A percentile compares a stretch with the other conserved stretches of the same genome.
phyloP scores from a whole-genome alignment of 2,797 vertebrate genomes.

The Propithecus perrieri region DNA sequence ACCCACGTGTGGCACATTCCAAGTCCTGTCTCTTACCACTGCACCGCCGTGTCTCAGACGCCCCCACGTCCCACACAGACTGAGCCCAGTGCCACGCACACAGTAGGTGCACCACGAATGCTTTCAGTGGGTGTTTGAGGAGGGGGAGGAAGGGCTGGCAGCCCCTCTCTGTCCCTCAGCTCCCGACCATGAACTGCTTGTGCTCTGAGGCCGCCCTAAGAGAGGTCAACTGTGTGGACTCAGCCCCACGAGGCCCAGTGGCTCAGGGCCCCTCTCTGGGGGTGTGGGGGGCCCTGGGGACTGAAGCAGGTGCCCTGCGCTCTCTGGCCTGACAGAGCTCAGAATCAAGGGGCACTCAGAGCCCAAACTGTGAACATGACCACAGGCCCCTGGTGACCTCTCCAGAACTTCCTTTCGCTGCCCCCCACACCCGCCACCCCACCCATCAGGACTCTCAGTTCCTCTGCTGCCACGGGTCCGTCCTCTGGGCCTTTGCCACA shows the following conservation, averaged over 20 bases:
- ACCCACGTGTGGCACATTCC: neutral
- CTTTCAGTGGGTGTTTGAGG: neutral
- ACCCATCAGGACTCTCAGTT: neutral
- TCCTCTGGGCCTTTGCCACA: neutral
- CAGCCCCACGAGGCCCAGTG: rapidly evolving
- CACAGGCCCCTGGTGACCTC: neutral
- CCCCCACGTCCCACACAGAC: neutral
- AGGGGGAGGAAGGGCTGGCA: rapidly evolving
- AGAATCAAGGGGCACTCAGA: neutral
- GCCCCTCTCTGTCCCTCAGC: neutral
- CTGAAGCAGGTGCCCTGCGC: neutral
- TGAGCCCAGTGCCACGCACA: rapidly evolving
- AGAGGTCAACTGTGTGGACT: neutral
- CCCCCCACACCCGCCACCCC: neutral
- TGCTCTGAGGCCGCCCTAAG: neutral
- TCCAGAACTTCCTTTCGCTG: neutral
- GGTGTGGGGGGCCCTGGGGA: neutral
- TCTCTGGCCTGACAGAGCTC: neutral
- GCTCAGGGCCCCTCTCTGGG: too few species aligned
- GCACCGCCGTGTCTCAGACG: rapidly evolving
- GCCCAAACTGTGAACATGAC: neutral
- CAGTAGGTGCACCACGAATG: neutral
- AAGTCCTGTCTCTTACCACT: neutral
- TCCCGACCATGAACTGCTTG: neutral
- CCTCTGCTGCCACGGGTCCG: neutral